Conservation (phyloP, 1,140 invertebrate genomes). For the Hormaphis cornu region DNA sequence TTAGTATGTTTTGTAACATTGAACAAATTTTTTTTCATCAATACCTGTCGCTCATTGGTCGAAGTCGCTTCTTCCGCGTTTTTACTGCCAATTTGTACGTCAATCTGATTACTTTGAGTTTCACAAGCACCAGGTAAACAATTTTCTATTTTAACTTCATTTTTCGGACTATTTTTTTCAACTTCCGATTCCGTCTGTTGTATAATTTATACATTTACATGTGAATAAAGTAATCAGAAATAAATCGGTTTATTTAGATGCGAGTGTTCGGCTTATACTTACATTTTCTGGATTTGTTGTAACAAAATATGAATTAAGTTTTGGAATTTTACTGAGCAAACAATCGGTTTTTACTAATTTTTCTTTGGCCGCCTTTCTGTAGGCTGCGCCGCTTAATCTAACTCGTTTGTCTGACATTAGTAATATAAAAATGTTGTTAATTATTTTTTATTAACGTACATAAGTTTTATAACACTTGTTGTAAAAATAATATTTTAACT, state of each 20-base stretch:
- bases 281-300: neutral
- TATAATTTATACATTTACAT: neutral
- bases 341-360: constrained; percentile 2
- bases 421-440: neutral
- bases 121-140: constrained; percentile 1
- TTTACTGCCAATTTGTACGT: neutral
- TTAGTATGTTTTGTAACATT: too few relatives aligned
- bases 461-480: neutral
- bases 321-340: constrained; percentile 1
- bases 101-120: neutral
- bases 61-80: neutral
- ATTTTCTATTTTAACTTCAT: neutral
- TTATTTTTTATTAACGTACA: neutral
- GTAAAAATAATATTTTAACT: neutral
- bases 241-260: neutral
- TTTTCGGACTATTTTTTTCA: neutral
- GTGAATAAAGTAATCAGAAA: neutral
- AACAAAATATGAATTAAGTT: constrained; percentile 10
- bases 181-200: constrained; percentile 3
- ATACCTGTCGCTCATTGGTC: neutral
- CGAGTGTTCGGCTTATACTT: neutral
- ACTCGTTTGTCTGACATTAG: neutral
- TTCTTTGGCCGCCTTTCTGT: neutral
- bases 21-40: constrained; percentile 9
- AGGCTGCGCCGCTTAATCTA: constrained; percentile 1